phyloP scores from a whole-genome alignment of 2,888 invertebrate species.

The Uropetala carovei region DNA sequence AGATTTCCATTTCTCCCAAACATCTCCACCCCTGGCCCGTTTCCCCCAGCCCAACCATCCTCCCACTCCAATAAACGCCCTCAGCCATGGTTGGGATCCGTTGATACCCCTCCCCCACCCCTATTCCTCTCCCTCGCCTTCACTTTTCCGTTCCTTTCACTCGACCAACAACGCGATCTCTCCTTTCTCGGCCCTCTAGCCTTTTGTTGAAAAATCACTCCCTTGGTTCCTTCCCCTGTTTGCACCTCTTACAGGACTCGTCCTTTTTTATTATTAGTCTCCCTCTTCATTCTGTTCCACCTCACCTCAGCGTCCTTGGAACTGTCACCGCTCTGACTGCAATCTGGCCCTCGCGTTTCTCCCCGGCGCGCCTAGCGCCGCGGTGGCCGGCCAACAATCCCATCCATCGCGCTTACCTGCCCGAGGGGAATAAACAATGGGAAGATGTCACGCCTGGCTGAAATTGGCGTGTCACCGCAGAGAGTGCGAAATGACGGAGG shows the following conservation, averaged over 20 bases:
- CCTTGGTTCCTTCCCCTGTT: neutral
- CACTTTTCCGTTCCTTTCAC: no score
- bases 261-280: neutral
- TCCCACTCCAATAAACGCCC: neutral
- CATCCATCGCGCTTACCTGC: slow-evolving; percentile 30
- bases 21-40: neutral
- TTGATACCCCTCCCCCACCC: no score
- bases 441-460: slow-evolving; percentile 27
- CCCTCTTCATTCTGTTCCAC: neutral
- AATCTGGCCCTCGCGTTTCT: neutral
- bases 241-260: neutral
- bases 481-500: neutral
- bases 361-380: neutral
- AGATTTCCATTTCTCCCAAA: neutral
- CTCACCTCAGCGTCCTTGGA: neutral
- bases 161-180: neutral
- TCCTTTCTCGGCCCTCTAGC: neutral
- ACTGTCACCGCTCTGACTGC: neutral
- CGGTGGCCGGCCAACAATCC: neutral
- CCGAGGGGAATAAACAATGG: slow-evolving; percentile 25
- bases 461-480: slow-evolving; percentile 45
- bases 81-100: neutral
- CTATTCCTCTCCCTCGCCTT: no score
- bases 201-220: neutral
- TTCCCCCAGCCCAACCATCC: no score